Evolutionary conservation across 2,797 vertebrate genomes (phyloP).

Genomic region (Catamblyrhynchus diadema): DNA sequence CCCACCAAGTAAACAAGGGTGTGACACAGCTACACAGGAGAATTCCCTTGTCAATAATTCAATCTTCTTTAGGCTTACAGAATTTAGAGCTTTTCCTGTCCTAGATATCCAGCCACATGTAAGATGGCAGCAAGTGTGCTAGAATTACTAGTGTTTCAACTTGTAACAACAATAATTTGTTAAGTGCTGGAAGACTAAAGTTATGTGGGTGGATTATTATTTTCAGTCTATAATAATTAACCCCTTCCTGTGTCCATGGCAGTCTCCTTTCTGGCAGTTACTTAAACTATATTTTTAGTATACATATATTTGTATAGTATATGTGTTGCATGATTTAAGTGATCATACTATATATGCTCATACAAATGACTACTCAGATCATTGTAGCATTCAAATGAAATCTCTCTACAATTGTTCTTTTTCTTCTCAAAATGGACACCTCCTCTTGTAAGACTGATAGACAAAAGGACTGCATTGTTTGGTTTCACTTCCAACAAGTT

Average conservation of each 20-base stretch:
- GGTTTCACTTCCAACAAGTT: neutral
- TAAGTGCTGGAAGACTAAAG: neutral
- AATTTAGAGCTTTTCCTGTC: constrained; percentile 71
- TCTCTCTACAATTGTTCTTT: neutral
- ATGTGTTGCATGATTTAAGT: neutral
- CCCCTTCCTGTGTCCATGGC: neutral
- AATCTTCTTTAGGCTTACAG: neutral
- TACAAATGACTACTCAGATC: neutral
- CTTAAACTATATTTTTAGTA: neutral
- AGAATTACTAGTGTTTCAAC: constrained; percentile 50
- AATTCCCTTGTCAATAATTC: neutral
- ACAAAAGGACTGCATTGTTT: neutral
- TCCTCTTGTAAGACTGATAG: neutral
- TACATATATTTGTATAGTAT: neutral
- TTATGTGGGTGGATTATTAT: neutral
- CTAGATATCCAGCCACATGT: constrained; percentile 79
- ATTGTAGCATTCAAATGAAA: neutral
- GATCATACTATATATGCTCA: neutral
- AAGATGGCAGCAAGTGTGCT: constrained; percentile 72
- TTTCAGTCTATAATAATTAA: neutral
- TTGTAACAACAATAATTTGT: neutral
- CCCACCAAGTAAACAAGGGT: constrained; percentile 33
- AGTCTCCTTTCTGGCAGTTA: neutral
- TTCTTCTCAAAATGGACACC: neutral
- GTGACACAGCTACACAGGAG: neutral